phyloP scores from a whole-genome alignment of 2,113 vertebrate genomes.

The Myodes glareolus region DNA sequence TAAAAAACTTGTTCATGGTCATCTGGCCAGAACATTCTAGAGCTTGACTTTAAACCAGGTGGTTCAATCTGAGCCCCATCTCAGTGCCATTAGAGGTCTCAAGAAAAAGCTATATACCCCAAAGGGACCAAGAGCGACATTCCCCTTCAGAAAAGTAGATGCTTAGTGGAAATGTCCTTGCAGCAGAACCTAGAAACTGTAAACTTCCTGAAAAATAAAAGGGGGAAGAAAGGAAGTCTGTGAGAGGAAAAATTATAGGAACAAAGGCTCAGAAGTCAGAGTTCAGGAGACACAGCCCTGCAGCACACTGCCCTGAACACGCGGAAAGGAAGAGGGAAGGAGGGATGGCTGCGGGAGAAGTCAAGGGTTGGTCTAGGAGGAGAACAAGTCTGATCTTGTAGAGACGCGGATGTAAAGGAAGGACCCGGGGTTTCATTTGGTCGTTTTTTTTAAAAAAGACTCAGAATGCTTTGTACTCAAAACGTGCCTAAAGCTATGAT shows the following conservation, averaged over 20 bases:
- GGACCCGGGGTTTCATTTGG: neutral
- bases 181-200: neutral
- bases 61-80: neutral
- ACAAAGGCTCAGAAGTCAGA: neutral
- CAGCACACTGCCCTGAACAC: neutral
- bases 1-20: neutral
- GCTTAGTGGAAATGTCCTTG: neutral
- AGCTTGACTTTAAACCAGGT: neutral
- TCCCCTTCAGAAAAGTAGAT: neutral
- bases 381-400: neutral
- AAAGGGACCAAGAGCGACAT: neutral
- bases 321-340: neutral
- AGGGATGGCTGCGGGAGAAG: neutral
- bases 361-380: neutral
- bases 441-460: neutral
- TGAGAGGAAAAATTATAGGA: neutral
- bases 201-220: neutral
- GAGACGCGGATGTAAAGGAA: neutral
- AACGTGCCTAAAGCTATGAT: neutral
- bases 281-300: neutral
- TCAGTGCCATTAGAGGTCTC: neutral
- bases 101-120: neutral
- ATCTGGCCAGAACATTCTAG: neutral
- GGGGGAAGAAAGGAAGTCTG: neutral
- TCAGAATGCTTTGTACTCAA: neutral